A percentile compares a stretch with the other conserved stretches of the same genome.
These are phyloP conservation scores for Dendroctonus valens DNA, from an alignment of 1,140 invertebrate species.

Conservation along the genomic window DNA sequence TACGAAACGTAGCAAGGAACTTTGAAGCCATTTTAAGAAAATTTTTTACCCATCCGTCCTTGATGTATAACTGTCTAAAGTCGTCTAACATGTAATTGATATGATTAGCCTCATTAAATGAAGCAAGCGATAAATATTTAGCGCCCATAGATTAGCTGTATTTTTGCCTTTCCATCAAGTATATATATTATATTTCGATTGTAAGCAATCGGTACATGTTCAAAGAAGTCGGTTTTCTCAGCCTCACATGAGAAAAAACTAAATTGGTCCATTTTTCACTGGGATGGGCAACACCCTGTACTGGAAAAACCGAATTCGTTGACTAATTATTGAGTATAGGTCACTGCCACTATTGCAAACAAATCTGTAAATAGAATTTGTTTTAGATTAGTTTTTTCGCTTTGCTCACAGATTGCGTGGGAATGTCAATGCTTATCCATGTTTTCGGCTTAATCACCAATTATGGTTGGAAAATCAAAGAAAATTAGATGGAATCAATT, in stretches of 20 bases:
- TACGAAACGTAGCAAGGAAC: too few species aligned
- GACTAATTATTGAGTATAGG: constrained; percentile 36
- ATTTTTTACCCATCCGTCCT: constrained; percentile 39
- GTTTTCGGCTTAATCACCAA: too few species aligned
- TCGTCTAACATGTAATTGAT: constrained; percentile 13
- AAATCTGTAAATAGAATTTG: constrained; percentile 41
- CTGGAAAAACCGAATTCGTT: constrained; percentile 1
- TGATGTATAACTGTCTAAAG: constrained; percentile 35
- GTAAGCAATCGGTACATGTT: constrained; percentile 27
- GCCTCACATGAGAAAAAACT: too few species aligned
- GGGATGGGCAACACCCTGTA: too few species aligned
- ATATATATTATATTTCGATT: constrained; percentile 31
- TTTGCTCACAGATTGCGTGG: constrained; percentile 39
- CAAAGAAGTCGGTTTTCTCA: constrained; percentile 18
- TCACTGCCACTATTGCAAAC: constrained; percentile 46
- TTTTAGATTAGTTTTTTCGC: constrained; percentile 46
- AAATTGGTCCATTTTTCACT: too few species aligned
- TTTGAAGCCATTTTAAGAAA: background rate
- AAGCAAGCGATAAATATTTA: constrained; percentile 1
- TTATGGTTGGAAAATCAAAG: too few species aligned
- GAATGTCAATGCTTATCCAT: background rate
- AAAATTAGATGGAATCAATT: too few species aligned
- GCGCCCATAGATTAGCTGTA: constrained; percentile 40
- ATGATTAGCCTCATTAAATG: constrained; percentile 11
- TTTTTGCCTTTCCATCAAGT: constrained; percentile 46